Percentiles rank a stretch among this genome's conserved stretches.
Conservation (phyloP, 2,797 vertebrate species). For the Sebastes variabilis region DNA sequence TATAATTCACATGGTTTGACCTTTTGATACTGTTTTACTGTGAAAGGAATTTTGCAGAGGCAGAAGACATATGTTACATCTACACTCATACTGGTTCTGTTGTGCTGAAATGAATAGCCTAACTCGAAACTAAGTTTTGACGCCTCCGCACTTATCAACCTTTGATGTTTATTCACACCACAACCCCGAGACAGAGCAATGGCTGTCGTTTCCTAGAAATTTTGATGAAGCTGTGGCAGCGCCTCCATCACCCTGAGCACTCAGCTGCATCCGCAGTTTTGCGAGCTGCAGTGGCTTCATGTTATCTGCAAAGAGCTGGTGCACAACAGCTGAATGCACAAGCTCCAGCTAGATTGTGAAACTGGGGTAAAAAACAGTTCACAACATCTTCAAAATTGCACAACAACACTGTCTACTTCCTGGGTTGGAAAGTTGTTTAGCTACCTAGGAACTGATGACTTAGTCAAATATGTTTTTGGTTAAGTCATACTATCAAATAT, state of each 20-base stretch:
- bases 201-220: slow-evolving; percentile 72
- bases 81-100: not conserved
- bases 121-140: not conserved
- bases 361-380: slow-evolving; percentile 53
- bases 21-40: slow-evolving; percentile 34
- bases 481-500: too few relatives aligned
- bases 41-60: not conserved
- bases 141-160: not conserved
- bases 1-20: slow-evolving; percentile 20
- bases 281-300: not conserved
- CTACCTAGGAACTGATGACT: slow-evolving; percentile 11
- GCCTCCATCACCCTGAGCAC: not conserved
- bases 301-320: slow-evolving; percentile 41
- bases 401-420: slow-evolving; percentile 37
- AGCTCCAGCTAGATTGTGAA: slow-evolving; percentile 12
- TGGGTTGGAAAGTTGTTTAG: not conserved
- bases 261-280: slow-evolving; percentile 33
- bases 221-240: not conserved
- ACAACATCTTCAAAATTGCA: slow-evolving; percentile 48
- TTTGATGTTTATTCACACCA: slow-evolving; percentile 45
- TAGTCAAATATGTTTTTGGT: not conserved
- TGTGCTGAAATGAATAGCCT: not conserved
- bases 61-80: not conserved
- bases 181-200: not conserved
- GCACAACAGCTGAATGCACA: slow-evolving; percentile 28